Evolutionary conservation across 92 coral and sea anemone genomes (phyloP).

Genomic region (Diadumene lineata): DNA sequence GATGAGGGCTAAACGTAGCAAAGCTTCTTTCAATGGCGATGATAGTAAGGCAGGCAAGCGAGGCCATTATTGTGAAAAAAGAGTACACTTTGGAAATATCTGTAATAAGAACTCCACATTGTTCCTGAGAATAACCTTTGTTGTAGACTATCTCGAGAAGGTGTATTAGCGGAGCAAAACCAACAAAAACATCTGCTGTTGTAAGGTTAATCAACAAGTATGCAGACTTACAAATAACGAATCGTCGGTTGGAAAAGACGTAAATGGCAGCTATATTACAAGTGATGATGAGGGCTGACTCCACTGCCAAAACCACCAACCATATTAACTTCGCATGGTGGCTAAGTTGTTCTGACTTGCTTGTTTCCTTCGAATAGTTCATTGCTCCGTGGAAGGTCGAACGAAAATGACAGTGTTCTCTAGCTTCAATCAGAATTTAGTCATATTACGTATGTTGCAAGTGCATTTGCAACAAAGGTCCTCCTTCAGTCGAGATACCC

Average conservation of each 20-base stretch:
- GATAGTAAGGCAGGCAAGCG: background rate
- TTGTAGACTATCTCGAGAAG: background rate
- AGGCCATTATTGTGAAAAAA: slow-evolving; percentile 1
- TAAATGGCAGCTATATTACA: background rate
- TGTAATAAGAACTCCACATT: slow-evolving; percentile 2
- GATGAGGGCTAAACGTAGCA: slow-evolving; percentile 1
- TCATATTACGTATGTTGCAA: too few relatives aligned
- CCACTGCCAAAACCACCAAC: background rate
- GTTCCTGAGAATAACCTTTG: background rate
- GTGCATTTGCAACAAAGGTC: too few relatives aligned
- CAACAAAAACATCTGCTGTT: background rate
- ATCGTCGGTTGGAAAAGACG: background rate
- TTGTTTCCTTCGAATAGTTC: background rate
- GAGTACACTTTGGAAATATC: slow-evolving; percentile 1
- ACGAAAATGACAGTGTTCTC: too few relatives aligned
- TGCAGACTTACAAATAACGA: slow-evolving; percentile 1
- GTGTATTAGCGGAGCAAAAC: slow-evolving; percentile 1
- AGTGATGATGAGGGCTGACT: background rate
- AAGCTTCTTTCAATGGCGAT: background rate
- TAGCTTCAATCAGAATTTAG: background rate
- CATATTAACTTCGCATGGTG: background rate
- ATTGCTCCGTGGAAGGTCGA: too few relatives aligned
- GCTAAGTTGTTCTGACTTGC: background rate
- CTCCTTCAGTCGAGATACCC: too few relatives aligned
- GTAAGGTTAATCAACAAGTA: slow-evolving; percentile 3